Evolutionary conservation across 2,888 invertebrate genomes (phyloP).

Genomic region (Leptarthrus brevirostris): DNA sequence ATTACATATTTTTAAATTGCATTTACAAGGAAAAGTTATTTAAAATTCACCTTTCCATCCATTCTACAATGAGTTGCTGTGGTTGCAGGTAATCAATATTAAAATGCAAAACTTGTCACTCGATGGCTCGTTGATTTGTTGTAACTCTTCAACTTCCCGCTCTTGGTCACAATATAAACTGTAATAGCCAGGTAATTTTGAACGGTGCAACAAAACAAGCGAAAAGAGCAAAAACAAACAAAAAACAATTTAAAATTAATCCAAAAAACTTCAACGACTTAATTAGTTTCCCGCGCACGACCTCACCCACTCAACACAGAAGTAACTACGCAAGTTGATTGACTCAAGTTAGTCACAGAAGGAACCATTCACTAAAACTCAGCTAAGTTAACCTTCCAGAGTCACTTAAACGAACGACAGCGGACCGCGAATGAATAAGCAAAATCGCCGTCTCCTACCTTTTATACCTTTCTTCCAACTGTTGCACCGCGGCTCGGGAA

Average conservation of each 20-base stretch:
- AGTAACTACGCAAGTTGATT: constrained; percentile 16
- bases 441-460: constrained; percentile 49
- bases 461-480: constrained; percentile 52
- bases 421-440: constrained; percentile 51
- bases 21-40: constrained; percentile 45
- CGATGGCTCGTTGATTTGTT: constrained; percentile 24
- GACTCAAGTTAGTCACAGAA: constrained; percentile 13
- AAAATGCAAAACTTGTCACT: constrained; percentile 50
- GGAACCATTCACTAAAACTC: constrained; percentile 31
- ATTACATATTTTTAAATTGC: constrained; percentile 8
- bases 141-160: constrained; percentile 13
- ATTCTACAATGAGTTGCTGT: constrained; percentile 40
- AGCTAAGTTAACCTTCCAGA: constrained; percentile 27
- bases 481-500: neutral
- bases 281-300: constrained; percentile 48
- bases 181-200: constrained; percentile 22
- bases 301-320: constrained; percentile 47
- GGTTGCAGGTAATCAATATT: constrained; percentile 38
- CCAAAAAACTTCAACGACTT: constrained; percentile 31
- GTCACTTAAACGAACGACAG: neutral
- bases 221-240: constrained; percentile 8
- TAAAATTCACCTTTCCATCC: constrained; percentile 55
- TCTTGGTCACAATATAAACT: neutral
- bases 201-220: neutral
- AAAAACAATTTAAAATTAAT: constrained; percentile 35